A percentile compares a stretch with the other conserved stretches of the same genome.
Conservation (phyloP, 2,888 invertebrate genomes). For the Magallana nippona region DNA sequence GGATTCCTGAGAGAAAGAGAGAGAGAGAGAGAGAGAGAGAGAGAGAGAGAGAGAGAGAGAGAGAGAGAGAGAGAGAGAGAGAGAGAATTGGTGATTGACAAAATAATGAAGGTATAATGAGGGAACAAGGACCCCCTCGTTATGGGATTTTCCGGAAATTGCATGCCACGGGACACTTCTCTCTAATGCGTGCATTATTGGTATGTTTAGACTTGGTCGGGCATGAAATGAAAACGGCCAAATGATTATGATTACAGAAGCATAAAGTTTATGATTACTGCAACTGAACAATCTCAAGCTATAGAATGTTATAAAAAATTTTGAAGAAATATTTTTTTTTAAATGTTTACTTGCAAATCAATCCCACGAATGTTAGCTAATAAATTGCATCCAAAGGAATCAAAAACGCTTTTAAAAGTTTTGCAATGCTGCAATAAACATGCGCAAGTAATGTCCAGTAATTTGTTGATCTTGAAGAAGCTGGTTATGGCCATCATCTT, state of each 20-base stretch:
- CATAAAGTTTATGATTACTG: background rate
- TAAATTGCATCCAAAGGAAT: no score
- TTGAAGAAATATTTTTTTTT: no score
- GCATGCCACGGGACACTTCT: constrained; percentile 30
- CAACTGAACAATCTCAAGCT: no score
- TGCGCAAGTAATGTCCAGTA: no score
- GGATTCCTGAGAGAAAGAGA: background rate
- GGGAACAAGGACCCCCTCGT: background rate
- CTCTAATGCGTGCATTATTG: constrained; percentile 17
- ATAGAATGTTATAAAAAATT: no score
- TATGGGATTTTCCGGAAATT: constrained; percentile 27
- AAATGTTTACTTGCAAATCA: no score
- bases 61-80: constrained; percentile 52
- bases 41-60: constrained; percentile 43
- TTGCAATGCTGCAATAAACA: no score
- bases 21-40: constrained; percentile 48
- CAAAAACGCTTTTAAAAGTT: no score
- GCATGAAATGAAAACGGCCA: constrained; percentile 30
- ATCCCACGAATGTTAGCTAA: no score
- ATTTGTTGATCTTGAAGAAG: no score
- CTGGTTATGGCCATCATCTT: no score
- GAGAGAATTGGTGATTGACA: constrained; percentile 39
- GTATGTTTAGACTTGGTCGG: background rate
- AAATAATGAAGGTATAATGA: background rate
- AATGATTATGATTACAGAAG: background rate